These are phyloP conservation scores for Oenanthe melanoleuca DNA, from an alignment of 2,113 vertebrate species.

Conservation along the genomic window DNA sequence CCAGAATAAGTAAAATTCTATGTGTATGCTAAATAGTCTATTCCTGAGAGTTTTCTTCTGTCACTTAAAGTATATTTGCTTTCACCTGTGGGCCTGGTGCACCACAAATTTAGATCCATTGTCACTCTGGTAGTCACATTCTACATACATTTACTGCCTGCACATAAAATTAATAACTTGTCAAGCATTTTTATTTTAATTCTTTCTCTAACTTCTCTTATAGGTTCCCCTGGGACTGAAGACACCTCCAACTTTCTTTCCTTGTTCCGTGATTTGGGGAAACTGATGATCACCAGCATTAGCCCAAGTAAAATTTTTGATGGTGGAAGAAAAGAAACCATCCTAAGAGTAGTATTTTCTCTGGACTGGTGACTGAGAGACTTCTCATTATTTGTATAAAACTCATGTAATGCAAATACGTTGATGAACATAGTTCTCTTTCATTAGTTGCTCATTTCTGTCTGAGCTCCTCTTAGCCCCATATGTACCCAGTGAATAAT, in stretches of 20 bases:
- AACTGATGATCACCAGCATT: neutral
- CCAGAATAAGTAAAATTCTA: neutral
- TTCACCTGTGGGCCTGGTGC: neutral
- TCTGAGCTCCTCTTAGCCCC: neutral
- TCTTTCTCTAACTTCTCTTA: slow-evolving; percentile 3
- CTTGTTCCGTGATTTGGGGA: neutral
- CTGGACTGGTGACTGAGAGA: neutral
- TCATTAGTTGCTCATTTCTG: neutral
- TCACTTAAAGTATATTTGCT: neutral
- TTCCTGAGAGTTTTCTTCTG: neutral
- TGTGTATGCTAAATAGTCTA: neutral
- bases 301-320: neutral
- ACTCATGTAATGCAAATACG: neutral
- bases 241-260: neutral
- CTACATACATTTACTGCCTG: neutral
- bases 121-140: neutral
- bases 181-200: neutral
- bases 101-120: neutral
- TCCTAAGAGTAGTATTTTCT: neutral
- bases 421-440: neutral
- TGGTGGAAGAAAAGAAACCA: neutral
- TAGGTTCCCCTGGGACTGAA: slow-evolving; percentile 19
- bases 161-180: neutral
- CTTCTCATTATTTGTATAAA: neutral
- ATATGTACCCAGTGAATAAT: neutral